Evolutionary conservation across 2,113 vertebrate genomes (phyloP).

Genomic region (Pelodiscus sinensis): DNA sequence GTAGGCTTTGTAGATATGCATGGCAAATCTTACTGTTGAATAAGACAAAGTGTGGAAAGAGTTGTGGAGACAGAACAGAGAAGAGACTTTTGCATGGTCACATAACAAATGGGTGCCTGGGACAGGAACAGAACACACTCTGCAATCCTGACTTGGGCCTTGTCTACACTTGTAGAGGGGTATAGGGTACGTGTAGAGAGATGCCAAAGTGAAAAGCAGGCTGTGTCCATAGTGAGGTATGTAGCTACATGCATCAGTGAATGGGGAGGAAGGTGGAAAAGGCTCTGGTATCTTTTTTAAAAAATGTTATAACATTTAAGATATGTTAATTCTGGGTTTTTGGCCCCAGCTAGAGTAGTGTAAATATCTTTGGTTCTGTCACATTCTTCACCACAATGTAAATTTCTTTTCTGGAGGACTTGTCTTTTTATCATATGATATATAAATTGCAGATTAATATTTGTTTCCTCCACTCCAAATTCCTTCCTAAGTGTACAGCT

Average conservation of each 20-base stretch:
- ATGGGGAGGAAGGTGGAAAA: too few species aligned
- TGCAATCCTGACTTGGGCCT: neutral
- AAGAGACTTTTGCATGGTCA: neutral
- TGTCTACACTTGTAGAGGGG: too few species aligned
- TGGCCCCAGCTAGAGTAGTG: neutral
- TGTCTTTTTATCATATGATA: neutral
- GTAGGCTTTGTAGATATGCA: neutral
- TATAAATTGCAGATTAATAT: constrained; percentile 12
- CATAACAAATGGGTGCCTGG: neutral
- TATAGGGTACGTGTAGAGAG: too few species aligned
- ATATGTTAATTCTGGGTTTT: neutral
- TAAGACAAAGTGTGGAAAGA: neutral
- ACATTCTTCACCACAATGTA: neutral
- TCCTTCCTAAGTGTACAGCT: constrained; percentile 28
- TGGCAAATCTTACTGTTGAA: neutral
- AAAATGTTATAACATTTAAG: neutral
- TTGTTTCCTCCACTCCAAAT: neutral
- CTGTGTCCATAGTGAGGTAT: too few species aligned
- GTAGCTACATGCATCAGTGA: too few species aligned
- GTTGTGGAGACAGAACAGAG: fast-evolving
- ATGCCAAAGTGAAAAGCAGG: too few species aligned
- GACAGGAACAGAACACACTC: constrained; percentile 4
- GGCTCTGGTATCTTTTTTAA: neutral
- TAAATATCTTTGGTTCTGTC: neutral
- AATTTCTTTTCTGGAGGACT: neutral